Evolutionary conservation across 2,113 vertebrate species (phyloP), one percentile per base, ranked within the genome.

Genomic region (Balaeniceps rex): DNA sequence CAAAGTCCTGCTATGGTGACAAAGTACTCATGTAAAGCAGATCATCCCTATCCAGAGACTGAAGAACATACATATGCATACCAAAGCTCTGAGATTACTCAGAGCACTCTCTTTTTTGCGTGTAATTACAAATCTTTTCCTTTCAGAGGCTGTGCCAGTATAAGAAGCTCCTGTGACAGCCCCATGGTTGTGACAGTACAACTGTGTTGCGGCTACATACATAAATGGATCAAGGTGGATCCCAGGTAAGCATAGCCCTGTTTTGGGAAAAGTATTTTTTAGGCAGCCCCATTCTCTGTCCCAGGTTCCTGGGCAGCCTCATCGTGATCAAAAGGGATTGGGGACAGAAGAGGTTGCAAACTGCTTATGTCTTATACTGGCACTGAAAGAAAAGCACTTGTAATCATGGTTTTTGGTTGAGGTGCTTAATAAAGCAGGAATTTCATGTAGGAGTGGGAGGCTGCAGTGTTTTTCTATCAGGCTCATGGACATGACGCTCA

Each of bases 11-110:
- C 93, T 61, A 11, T 29, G 82, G 90, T 96, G 94, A 97, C 96
- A 96, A 96, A 93, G 91, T 31, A n/a, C 78, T 97, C 94, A 74
- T 55, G 85, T 90, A 95, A 91, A 97, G 96, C 88, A 95, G 93
- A 95, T 96, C 96, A 96, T 97, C 94, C 93, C 93, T 63, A 93
- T 7, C 91, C 96, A 87, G 94, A 96, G 92, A 91, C 87, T 72
- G 94, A 85, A 52, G 90, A 92, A 93, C 66, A 97, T 96, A 71
- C 93, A 93, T 96, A 96, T 96, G 94, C 87, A 94, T 65, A 57
- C 70, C 87, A 95, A 95, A 96, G 93, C 94, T 83, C 63, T 1
- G 9, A 88, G 96, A 96, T 96, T 96, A 97, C 84, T 96, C 93
- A 40, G 36, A 94, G 92, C 84, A 83, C 58, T 93, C 94, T 92